These are phyloP conservation scores for Peucedramus taeniatus DNA, from an alignment of 2,113 vertebrate genomes.

Conservation along the genomic window DNA sequence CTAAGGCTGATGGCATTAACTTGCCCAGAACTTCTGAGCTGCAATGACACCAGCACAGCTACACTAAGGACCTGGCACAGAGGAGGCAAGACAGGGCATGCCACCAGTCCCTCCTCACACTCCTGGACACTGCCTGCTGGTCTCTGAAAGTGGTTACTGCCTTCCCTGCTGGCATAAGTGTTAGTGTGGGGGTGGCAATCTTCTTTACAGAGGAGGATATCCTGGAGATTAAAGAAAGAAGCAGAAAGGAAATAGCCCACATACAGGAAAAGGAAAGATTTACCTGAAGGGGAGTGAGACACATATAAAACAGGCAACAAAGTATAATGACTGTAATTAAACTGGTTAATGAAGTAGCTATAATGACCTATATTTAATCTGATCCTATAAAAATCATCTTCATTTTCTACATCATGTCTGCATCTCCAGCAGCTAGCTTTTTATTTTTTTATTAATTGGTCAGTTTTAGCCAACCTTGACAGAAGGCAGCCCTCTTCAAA, in stretches of 20 bases:
- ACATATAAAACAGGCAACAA: background rate
- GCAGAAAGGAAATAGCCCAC: background rate
- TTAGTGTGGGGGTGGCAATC: slow-evolving; percentile 5
- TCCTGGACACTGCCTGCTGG: rapidly evolving
- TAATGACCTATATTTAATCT: background rate
- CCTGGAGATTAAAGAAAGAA: slow-evolving; percentile 10
- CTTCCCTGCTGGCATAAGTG: background rate
- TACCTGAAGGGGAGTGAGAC: background rate
- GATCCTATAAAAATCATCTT: background rate
- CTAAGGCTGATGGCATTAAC: background rate
- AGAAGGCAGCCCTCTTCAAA: background rate
- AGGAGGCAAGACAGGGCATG: background rate
- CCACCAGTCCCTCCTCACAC: background rate
- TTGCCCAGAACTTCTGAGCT: background rate
- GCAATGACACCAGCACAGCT: background rate
- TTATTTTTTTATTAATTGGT: background rate
- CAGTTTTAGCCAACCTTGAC: background rate
- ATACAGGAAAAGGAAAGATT: background rate
- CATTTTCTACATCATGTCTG: background rate
- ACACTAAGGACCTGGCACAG: background rate
- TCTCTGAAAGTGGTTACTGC: background rate
- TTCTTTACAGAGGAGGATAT: slow-evolving; percentile 23
- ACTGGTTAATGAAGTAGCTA: background rate
- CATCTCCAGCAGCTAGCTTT: background rate
- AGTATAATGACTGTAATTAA: background rate